Evolutionary conservation across 2,113 vertebrate genomes (phyloP), one percentile per base, ranked within the genome.

Genomic region (Bos indicus): DNA sequence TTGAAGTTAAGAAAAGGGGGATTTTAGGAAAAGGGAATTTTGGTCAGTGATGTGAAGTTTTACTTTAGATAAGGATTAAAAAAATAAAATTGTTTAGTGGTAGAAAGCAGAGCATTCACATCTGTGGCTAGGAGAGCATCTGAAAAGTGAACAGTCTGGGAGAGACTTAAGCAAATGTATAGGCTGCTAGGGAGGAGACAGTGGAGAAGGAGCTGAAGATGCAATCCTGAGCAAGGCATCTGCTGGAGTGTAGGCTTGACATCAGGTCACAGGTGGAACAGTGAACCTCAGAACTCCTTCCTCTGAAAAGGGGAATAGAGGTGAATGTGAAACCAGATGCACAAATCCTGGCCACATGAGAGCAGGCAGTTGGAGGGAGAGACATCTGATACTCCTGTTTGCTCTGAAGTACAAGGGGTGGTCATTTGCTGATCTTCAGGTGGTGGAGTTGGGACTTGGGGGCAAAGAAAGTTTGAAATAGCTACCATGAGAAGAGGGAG

Each of bases 271-370:
- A 25, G 48, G 19, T 4, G 4, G 11, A 48, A 13, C 6, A 2
- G 1, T 16, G 30, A 17, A 4, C 12, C 6, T 21, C 25, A 8
- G 1, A 59, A 52, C 4, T 6, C 6, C 28, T 83, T 94, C 28
- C 10, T 33, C 48, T 56, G 28, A 36, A 62, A 74, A 9, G 5
- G 26, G 9, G 9, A 43, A 14, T 12, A 1, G 33, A 9, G 1
- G 0, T 7, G 1, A 67, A 23, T 5, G 19, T 51, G 54, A 23
- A 11, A 5, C 21, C n/a, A 15, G 52, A 51, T 3, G 3, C 7
- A 16, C 9, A 80, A 52, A 11, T 9, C 48, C 14, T 80, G 14
- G 10, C 33, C 12, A 13, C 33, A 5, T 25, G 52, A 83, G 81
- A 36, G 51, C 30, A n/a, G 33, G 4, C 52, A 36, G 33, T 15